Conservation (phyloP, 2,888 invertebrate species). For the Phyllotreta cruciferae region DNA sequence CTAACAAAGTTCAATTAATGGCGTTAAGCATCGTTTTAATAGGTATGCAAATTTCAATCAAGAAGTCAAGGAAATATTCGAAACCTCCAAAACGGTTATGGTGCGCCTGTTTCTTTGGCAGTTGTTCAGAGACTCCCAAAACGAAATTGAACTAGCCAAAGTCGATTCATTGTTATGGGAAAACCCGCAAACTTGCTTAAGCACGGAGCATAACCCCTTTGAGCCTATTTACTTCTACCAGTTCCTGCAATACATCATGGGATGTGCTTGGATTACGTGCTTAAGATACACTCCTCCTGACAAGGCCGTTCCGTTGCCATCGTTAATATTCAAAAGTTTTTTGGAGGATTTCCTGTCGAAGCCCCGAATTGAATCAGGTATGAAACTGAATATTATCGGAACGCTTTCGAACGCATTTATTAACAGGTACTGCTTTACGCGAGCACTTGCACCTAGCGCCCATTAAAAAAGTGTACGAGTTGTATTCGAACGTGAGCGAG, state of each 20-base stretch:
- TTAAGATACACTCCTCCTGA: conserved; percentile 49
- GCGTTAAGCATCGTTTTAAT: background rate
- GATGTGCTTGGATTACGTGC: conserved; percentile 58
- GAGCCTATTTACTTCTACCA: conserved; percentile 70
- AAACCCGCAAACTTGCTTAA: conserved; percentile 62
- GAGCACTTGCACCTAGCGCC: conserved; percentile 48
- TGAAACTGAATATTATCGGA: background rate
- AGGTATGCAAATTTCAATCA: conserved; percentile 18
- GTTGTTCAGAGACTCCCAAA: conserved; percentile 65
- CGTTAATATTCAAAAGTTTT: conserved; percentile 63
- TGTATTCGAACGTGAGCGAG: conserved; percentile 51
- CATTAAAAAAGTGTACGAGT: conserved; percentile 46
- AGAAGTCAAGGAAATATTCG: background rate
- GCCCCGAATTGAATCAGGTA: background rate
- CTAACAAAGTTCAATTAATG: background rate
- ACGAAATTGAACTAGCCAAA: conserved; percentile 62
- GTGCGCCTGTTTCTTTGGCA: conserved; percentile 68
- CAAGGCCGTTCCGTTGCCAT: conserved; percentile 62
- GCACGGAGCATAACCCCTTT: conserved; percentile 64
- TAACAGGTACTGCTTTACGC: conserved; percentile 43
- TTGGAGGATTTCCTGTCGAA: conserved; percentile 58
- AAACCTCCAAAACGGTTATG: conserved; percentile 51
- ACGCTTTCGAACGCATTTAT: background rate
- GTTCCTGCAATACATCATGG: conserved; percentile 65
- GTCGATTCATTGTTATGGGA: conserved; percentile 63